Conservation (phyloP, 2,797 vertebrate genomes). For the Urocyon cinereoargenteus region DNA sequence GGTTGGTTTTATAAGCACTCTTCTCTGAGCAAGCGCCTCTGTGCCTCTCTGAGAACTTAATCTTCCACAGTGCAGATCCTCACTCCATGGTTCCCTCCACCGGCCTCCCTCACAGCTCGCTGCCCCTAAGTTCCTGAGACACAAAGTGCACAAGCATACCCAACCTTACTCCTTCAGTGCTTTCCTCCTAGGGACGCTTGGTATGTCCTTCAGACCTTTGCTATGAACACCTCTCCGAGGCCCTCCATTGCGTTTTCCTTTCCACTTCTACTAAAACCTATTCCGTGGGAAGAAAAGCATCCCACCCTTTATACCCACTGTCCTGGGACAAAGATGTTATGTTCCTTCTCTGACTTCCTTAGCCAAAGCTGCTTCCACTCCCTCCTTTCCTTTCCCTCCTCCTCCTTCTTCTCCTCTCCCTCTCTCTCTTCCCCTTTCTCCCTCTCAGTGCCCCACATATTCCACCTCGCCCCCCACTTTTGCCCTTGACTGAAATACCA, state of each 20-base stretch:
- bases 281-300: not conserved
- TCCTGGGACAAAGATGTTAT: not conserved
- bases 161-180: too few species aligned
- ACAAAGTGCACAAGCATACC: not conserved
- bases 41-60: not conserved
- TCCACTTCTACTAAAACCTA: not conserved
- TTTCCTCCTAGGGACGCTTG: not conserved
- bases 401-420: not conserved
- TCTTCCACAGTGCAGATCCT: not conserved
- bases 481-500: not conserved
- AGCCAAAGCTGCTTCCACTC: not conserved
- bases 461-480: not conserved
- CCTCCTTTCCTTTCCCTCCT: too few species aligned
- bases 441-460: not conserved
- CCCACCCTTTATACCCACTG: not conserved
- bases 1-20: not conserved
- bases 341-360: not conserved
- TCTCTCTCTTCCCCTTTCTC: not conserved
- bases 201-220: not conserved
- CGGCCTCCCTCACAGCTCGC: not conserved
- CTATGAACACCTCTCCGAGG: not conserved
- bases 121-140: not conserved
- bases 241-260: not conserved
- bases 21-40: not conserved
- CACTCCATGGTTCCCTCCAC: not conserved